Conservation (phyloP, 2,888 invertebrate species). For the Drosophila sordidula region DNA sequence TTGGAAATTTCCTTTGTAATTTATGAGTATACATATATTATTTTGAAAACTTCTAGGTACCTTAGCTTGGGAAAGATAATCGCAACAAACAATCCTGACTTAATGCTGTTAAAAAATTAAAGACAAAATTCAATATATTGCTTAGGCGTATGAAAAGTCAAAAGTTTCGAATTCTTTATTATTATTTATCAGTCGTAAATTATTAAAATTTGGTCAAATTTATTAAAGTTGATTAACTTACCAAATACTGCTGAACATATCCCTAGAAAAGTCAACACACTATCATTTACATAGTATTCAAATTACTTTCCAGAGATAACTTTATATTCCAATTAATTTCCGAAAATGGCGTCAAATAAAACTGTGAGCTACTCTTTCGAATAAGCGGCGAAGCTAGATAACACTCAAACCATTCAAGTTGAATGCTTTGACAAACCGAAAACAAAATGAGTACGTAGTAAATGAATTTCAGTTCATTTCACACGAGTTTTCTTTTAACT, state of each 20-base stretch:
- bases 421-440: conserved; percentile 2
- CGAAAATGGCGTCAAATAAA: not conserved
- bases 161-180: too few species aligned
- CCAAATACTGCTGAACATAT: not conserved
- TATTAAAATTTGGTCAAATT: not conserved
- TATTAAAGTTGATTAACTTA: not conserved
- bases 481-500: conserved; percentile 13
- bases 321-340: not conserved
- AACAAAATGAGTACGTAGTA: conserved; percentile 1
- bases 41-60: too few species aligned
- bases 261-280: not conserved
- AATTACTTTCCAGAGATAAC: not conserved
- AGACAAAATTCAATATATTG: too few species aligned
- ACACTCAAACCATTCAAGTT: conserved; percentile 5
- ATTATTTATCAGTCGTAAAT: not conserved
- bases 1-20: too few species aligned
- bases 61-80: too few species aligned
- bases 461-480: conserved; percentile 10
- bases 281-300: conserved; percentile 1
- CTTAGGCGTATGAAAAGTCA: too few species aligned
- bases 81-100: too few species aligned
- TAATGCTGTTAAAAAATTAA: too few species aligned
- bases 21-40: too few species aligned
- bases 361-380: not conserved
- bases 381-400: not conserved